Percentiles rank a stretch among this genome's conserved stretches.
phyloP scores from a whole-genome alignment of 30 jellyfish, hydroid and myxozoan genomes.

The Clytia hemisphaerica region DNA sequence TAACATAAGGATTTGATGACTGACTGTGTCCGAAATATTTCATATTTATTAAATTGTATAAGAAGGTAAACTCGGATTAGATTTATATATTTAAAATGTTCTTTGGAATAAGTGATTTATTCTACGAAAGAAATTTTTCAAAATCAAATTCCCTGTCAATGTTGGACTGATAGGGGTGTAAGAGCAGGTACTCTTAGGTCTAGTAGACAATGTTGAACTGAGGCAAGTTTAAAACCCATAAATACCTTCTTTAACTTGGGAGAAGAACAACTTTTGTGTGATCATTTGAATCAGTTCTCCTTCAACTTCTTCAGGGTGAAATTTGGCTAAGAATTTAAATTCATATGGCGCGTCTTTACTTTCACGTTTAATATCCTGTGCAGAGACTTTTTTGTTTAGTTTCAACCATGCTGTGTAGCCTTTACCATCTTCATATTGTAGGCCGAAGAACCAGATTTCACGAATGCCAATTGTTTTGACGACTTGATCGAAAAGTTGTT shows the following conservation, averaged over 20 bases:
- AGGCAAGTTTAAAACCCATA: no score
- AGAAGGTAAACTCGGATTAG: no score
- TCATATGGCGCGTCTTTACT: neutral
- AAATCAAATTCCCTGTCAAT: no score
- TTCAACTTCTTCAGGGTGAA: slow-evolving; percentile 2
- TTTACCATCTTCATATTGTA: slow-evolving; percentile 57
- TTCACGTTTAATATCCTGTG: neutral
- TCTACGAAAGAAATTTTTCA: no score
- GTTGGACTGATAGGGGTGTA: no score
- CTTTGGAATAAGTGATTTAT: no score
- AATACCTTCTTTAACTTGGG: slow-evolving; percentile 6
- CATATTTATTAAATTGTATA: no score
- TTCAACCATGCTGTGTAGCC: slow-evolving; percentile 71
- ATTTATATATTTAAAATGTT: no score
- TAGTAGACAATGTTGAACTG: no score
- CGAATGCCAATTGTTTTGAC: slow-evolving; percentile 79
- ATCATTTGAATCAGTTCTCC: neutral
- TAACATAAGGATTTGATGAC: no score
- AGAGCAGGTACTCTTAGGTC: no score
- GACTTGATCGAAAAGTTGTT: slow-evolving; percentile 51
- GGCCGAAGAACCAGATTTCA: slow-evolving; percentile 76
- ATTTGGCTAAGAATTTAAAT: neutral
- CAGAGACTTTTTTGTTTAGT: slow-evolving; percentile 36
- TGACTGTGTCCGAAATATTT: no score
- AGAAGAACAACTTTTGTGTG: neutral